Evolutionary conservation across 1,140 invertebrate species (phyloP), one percentile per base, ranked within the genome.

Genomic region (Helicorthomorpha holstii): DNA sequence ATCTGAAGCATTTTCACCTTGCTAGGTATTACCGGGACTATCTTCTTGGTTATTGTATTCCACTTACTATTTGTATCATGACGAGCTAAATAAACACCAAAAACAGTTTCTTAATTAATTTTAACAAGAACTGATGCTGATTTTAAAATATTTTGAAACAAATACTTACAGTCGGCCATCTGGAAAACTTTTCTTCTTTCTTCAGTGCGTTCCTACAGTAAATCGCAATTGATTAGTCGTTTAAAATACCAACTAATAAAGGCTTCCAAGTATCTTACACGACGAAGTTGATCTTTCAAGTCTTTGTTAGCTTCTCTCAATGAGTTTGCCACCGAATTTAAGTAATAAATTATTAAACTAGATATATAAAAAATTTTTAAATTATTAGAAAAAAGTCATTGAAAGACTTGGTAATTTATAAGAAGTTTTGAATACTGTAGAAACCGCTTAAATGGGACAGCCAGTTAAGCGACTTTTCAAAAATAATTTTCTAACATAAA

Each of bases 281-380:
- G 59, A 48, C 57, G 50, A 38, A 74, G 56, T 57, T 71, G 70
- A 79, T 82, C 72, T 84, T 87, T 61, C 44, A 96, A 71, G 66
- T 96, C 90, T 57, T 85, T 85, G 65, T 96, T 96, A 1, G 92
- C 86, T 69, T 95, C 91, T 57, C 86, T 73, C 10, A 96, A 68
- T 1, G 91, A 87, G 45, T 80, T 77, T 1, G 88, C 88, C n/a
- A 95, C 69, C 1, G 91, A 93, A 3, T 85, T 73, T 58, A 97
- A 75, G 61, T 96, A 98, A 68, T 96, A 96, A 63, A 97, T 96
- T 45, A 94, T 85, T 19, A 98, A 73, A 54, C 70, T 71, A 57
- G 50, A 61, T 55, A 51, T 50, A 56, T 23, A 48, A 53, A 44
- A 49, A 1, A 48, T n/a, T n/a, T n/a, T n/a, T n/a, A n/a, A 24